phyloP scores from a whole-genome alignment of 2,888 invertebrate species.

The Caenorhabditis sp. region DNA sequence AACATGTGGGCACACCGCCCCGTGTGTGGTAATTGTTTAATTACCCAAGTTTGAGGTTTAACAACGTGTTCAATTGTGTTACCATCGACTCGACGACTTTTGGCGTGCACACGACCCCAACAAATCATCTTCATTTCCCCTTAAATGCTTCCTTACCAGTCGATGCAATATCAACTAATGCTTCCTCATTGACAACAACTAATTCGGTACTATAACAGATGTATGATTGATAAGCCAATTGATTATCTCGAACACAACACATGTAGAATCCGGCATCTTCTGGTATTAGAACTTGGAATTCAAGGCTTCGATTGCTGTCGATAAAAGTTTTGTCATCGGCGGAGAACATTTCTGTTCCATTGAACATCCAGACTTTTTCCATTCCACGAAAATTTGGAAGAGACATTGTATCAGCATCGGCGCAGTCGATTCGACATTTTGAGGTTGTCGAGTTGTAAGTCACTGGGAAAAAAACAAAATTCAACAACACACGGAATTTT shows the following conservation, averaged over 20 bases:
- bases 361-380: constrained; percentile 39
- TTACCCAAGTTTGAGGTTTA: too few species aligned
- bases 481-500: too few species aligned
- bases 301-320: constrained; percentile 35
- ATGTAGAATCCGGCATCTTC: constrained; percentile 34
- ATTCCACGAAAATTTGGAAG: constrained; percentile 19
- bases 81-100: too few species aligned
- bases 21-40: too few species aligned
- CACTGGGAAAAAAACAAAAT: constrained; percentile 14
- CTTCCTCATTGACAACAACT: constrained; percentile 25
- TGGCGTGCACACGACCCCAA: too few species aligned
- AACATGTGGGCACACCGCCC: too few species aligned
- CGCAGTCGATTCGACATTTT: constrained; percentile 39
- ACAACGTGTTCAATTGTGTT: too few species aligned
- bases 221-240: constrained; percentile 36
- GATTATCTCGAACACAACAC: constrained; percentile 30
- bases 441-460: constrained; percentile 23
- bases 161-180: constrained; percentile 11
- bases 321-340: constrained; percentile 37
- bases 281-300: constrained; percentile 24
- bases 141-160: neutral
- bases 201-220: constrained; percentile 31
- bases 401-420: constrained; percentile 32
- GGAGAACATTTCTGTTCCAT: constrained; percentile 28
- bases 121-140: too few species aligned